phyloP scores from a whole-genome alignment of 23 tunicate species.

The Styela plicata region DNA sequence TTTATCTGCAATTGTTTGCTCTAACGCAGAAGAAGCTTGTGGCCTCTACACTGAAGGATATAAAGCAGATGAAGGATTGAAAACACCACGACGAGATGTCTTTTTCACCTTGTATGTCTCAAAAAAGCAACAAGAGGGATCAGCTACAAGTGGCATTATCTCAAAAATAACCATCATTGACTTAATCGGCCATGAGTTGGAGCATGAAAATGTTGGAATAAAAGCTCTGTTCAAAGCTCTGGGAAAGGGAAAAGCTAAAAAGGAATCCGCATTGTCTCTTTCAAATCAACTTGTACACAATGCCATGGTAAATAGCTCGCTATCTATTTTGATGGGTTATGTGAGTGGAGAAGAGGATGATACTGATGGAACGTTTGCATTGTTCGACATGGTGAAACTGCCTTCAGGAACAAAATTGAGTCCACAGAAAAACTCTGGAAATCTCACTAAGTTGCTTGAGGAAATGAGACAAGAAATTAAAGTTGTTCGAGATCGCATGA shows the following conservation, averaged over 20 bases:
- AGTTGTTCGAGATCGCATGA: slow-evolving; percentile 54
- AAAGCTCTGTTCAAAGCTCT: slow-evolving; percentile 22
- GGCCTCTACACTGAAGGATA: slow-evolving; percentile 14
- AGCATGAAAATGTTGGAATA: slow-evolving; percentile 5
- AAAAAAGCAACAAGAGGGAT: slow-evolving; percentile 13
- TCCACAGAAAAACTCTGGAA: slow-evolving; percentile 28
- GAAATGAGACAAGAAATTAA: slow-evolving; percentile 58
- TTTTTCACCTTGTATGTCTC: slow-evolving; percentile 4
- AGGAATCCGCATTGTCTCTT: not conserved
- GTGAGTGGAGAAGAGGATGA: slow-evolving; percentile 5
- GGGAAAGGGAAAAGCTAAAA: slow-evolving; percentile 12
- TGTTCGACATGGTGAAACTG: slow-evolving; percentile 29
- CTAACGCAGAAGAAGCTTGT: slow-evolving; percentile 25
- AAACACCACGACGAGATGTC: slow-evolving; percentile 9
- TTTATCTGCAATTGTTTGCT: not conserved
- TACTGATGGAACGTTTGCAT: not conserved
- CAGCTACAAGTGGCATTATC: slow-evolving; percentile 1
- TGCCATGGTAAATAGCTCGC: not conserved
- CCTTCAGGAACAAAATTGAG: slow-evolving; percentile 31
- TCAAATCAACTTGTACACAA: not conserved
- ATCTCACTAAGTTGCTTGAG: slow-evolving; percentile 26
- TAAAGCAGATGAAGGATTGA: slow-evolving; percentile 23
- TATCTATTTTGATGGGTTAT: not conserved
- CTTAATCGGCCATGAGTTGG: slow-evolving; percentile 8
- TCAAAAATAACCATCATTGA: slow-evolving; percentile 22